Percentiles rank a stretch among this genome's conserved stretches.
phyloP scores from a whole-genome alignment of 2,113 vertebrate species.

The Alaudala cheleensis region DNA sequence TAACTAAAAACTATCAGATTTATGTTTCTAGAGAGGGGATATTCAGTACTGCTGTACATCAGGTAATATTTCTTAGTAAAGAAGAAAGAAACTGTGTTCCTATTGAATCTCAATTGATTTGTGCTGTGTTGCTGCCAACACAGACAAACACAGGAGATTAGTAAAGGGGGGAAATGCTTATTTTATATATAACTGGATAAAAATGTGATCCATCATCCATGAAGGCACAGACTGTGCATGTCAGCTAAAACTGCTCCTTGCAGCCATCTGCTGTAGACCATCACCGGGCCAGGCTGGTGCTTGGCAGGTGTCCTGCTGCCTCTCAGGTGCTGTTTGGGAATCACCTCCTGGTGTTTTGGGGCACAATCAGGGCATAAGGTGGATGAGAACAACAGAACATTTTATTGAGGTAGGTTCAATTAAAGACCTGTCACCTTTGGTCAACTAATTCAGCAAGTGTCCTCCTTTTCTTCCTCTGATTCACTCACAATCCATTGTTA shows the following conservation, averaged over 20 bases:
- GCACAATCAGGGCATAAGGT: neutral
- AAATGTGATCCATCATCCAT: neutral
- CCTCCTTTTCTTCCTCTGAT: neutral
- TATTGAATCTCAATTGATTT: slow-evolving; percentile 12
- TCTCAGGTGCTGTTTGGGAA: neutral
- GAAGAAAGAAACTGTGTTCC: neutral
- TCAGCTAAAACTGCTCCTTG: neutral
- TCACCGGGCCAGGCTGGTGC: neutral
- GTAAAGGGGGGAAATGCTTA: neutral
- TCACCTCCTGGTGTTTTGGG: neutral
- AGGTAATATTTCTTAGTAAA: neutral
- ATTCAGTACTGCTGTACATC: neutral
- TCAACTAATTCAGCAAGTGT: neutral
- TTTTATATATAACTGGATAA: neutral
- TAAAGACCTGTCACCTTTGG: neutral
- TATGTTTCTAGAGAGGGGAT: neutral
- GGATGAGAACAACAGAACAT: neutral
- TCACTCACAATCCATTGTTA: neutral
- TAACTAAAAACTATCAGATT: neutral
- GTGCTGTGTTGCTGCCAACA: neutral
- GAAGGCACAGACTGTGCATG: neutral
- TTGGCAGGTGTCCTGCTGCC: neutral
- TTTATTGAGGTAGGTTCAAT: neutral
- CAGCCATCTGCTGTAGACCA: neutral
- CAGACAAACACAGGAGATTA: neutral